Percentiles rank a stretch among this genome's conserved stretches.
phyloP scores from a whole-genome alignment of 2,888 invertebrate genomes.

The Agrilus cyanescens region DNA sequence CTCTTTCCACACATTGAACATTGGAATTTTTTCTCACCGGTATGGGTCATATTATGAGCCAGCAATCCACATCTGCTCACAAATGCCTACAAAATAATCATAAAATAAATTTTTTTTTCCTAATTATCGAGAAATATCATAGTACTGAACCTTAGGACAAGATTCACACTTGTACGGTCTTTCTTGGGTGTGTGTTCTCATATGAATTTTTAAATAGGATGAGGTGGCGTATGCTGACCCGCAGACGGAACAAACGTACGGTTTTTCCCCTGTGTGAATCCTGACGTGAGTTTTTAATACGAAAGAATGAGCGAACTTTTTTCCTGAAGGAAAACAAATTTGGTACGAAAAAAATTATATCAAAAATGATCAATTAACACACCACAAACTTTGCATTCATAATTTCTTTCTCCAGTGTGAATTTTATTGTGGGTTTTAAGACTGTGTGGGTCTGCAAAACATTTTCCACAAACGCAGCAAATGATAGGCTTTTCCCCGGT shows the following conservation, averaged over 20 bases:
- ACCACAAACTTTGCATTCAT: constrained; percentile 30
- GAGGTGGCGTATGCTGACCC: constrained; percentile 28
- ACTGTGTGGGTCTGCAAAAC: constrained; percentile 28
- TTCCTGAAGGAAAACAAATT: constrained; percentile 16
- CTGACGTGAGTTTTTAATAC: constrained; percentile 28
- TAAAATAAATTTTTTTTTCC: background rate
- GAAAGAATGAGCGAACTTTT: constrained; percentile 30
- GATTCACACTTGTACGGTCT: constrained; percentile 29
- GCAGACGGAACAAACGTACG: constrained; percentile 27
- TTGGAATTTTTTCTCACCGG: constrained; percentile 30
- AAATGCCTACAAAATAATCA: constrained; percentile 24
- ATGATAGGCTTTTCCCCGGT: constrained; percentile 29
- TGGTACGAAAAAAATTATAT: background rate
- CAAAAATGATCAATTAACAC: constrained; percentile 6
- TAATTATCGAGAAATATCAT: background rate
- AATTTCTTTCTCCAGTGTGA: constrained; percentile 30
- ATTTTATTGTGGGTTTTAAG: constrained; percentile 28
- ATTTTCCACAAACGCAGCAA: constrained; percentile 30
- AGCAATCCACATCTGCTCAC: constrained; percentile 29
- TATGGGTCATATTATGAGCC: constrained; percentile 28
- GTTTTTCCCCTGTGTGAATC: constrained; percentile 31
- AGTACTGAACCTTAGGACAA: constrained; percentile 26
- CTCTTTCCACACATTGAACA: constrained; percentile 30
- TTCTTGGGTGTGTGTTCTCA: constrained; percentile 30
- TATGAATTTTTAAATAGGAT: constrained; percentile 31